phyloP scores from a whole-genome alignment of 2,888 invertebrate species.

The Phaonia tiefii region DNA sequence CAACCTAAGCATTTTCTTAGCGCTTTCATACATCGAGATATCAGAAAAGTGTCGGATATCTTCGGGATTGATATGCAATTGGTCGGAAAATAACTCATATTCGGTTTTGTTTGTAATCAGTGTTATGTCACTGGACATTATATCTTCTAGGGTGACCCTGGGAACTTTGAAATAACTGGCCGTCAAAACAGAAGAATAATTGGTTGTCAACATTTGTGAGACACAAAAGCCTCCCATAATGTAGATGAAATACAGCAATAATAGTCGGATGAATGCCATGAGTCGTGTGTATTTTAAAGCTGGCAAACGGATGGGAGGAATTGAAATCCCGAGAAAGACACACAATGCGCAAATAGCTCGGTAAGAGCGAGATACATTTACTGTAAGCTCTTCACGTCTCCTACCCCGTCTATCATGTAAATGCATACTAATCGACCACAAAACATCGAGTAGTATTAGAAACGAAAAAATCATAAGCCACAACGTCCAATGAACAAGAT shows the following conservation, averaged over 20 bases:
- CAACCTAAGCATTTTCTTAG: no score
- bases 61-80: no score
- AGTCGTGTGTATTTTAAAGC: not conserved
- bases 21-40: no score
- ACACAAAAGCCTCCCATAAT: conserved; percentile 13
- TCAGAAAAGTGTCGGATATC: conserved; percentile 47
- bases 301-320: conserved; percentile 10
- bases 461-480: not conserved
- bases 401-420: not conserved
- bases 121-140: conserved; percentile 1
- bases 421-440: not conserved
- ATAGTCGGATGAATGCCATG: conserved; percentile 3
- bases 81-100: not conserved
- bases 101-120: conserved; percentile 16
- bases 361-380: not conserved
- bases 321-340: conserved; percentile 16
- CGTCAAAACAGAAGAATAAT: no score
- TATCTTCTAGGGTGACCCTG: not conserved
- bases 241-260: no score
- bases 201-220: conserved; percentile 26
- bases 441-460: not conserved
- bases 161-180: no score
- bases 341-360: conserved; percentile 10
- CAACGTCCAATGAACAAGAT: conserved; percentile 25
- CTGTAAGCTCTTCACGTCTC: not conserved